A percentile compares a stretch with the other conserved stretches of the same genome.
Evolutionary conservation across 2,797 vertebrate genomes (phyloP).

Genomic region (Cryptoprocta ferox): DNA sequence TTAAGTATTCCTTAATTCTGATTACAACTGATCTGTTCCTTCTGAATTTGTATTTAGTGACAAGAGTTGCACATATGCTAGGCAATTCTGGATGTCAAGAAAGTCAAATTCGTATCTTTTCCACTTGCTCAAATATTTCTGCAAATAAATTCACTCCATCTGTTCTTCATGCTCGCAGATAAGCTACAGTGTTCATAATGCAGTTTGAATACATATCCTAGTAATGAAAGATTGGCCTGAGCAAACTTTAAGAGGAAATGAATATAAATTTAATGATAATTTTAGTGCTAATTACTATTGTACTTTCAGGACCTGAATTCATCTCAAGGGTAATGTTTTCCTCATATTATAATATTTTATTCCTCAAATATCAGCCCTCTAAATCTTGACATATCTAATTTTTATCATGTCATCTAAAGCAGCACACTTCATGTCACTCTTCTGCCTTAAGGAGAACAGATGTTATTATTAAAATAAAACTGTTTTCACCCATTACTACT

Average conservation of each 20-base stretch:
- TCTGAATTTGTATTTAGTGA: conserved; percentile 69
- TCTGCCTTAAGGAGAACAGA: neutral
- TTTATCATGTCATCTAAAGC: conserved; percentile 28
- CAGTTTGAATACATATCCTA: neutral
- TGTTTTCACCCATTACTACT: neutral
- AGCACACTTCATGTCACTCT: neutral
- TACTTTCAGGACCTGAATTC: conserved; percentile 11
- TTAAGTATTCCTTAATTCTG: conserved; percentile 60
- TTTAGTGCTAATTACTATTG: conserved; percentile 64
- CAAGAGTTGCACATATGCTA: conserved; percentile 69
- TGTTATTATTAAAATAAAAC: neutral
- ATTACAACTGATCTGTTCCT: conserved; percentile 60
- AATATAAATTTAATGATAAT: conserved; percentile 59
- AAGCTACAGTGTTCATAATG: conserved; percentile 28
- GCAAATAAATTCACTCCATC: conserved; percentile 80
- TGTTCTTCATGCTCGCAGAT: conserved; percentile 65
- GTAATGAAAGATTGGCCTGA: conserved; percentile 48
- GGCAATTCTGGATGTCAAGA: conserved; percentile 61
- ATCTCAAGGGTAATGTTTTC: conserved; percentile 29
- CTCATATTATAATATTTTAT: conserved; percentile 39
- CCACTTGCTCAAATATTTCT: conserved; percentile 78
- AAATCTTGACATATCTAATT: neutral
- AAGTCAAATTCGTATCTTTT: conserved; percentile 78
- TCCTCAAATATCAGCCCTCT: conserved; percentile 23
- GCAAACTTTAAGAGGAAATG: conserved; percentile 54